Base-by-base conservation (phyloP, 2,888 invertebrate species). In the Melolontha melolontha region DNA sequence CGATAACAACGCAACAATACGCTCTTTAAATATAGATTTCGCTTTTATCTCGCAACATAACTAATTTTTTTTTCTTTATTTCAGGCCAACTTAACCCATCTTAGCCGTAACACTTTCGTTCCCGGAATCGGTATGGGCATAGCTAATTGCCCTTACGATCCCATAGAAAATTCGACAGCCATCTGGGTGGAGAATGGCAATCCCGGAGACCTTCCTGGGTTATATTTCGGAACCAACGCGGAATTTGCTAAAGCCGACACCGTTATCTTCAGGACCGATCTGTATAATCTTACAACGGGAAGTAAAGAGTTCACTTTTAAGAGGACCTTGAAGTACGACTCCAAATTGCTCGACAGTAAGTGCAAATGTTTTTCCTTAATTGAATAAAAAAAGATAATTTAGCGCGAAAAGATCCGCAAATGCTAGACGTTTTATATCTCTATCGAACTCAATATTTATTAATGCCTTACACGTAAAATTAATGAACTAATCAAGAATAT, bases 271-370 rank as follows among this genome's bases (percentile, higher is more conserved):
- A 90, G 97, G 73, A 95, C 97, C 73, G 96, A 97, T 85, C 90
- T 98, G 71, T 93, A 93, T 85, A 96, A 96, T 85, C 87, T 93
- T 80, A 94, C 94, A 66, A 93, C 94, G 52, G 92, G 95, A 70
- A 87, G 93, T 72, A 90, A 93, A 78, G 92, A 93, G 81, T 95
- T 92, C 83, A 91, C 92, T 72, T 97, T 96, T 86, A 96, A 97
- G 86, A 88, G 97, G 77, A 98, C 97, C 39, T 87, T 97, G 80
- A 97, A 97, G 85, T 97, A 97, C 84, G 97, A 98, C 86, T 96
- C 96, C 75, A 97, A 97, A 84, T 98, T 98, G 98, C 90, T 98
- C 73, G 97, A 98, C 88, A 97, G 97, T 98, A 86, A 95, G 96
- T 93, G 70, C 11, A 34, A 14, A 51, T 54, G 34, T 34, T 17